Percentiles rank a stretch among this genome's conserved stretches.
Evolutionary conservation across 2,888 invertebrate genomes (phyloP).

Genomic region (Epirrhoe alternata): DNA sequence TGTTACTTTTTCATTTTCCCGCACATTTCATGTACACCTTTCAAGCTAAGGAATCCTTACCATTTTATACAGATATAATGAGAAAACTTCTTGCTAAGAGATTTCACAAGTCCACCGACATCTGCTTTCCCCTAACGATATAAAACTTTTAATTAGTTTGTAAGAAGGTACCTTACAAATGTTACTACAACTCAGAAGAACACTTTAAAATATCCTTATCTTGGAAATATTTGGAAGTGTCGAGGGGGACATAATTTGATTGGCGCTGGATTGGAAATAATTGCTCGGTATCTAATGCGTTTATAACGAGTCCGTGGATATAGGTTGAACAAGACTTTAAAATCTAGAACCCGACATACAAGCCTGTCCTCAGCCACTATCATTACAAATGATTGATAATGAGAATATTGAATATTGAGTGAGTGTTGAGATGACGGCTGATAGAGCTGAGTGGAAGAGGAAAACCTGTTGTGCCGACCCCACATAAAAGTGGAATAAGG

Average conservation of each 20-base stretch:
- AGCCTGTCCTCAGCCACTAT: no score
- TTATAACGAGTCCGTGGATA: no score
- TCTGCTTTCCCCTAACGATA: constrained; percentile 34
- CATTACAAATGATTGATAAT: no score
- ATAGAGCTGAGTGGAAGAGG: no score
- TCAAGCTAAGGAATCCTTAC: constrained; percentile 22
- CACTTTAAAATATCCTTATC: not conserved
- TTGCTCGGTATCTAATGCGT: not conserved
- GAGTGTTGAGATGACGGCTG: no score
- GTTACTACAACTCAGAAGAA: not conserved
- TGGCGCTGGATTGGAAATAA: not conserved
- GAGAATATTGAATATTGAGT: no score
- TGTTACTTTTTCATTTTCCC: no score
- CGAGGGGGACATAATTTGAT: not conserved
- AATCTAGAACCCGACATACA: no score
- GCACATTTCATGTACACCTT: not conserved
- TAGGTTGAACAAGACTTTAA: no score
- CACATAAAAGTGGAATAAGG: no score
- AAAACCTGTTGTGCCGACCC: no score
- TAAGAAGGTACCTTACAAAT: constrained; percentile 19
- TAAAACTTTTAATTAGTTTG: constrained; percentile 41
- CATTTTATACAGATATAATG: constrained; percentile 36
- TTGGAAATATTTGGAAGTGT: not conserved
- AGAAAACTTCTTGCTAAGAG: constrained; percentile 40
- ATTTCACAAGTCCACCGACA: constrained; percentile 34